Evolutionary conservation across 2,797 vertebrate species (phyloP).

Genomic region (Lemur catta): DNA sequence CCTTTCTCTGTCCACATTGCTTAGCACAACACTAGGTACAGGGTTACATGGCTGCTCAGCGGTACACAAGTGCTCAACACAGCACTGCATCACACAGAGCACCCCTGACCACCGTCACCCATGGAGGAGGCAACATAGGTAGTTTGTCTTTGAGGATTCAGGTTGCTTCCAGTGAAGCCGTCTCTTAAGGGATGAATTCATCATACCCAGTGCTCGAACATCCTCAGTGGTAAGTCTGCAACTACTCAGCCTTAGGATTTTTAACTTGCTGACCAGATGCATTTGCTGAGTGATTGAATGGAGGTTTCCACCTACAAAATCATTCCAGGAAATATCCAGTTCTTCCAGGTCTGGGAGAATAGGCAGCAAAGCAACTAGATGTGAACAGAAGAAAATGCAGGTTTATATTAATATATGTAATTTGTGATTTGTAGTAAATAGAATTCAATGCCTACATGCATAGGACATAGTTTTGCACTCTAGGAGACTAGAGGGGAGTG

Average conservation of each 20-base stretch:
- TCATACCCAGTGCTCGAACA: constrained; percentile 86
- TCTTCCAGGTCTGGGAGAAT: constrained; percentile 89
- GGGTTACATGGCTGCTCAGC: background rate
- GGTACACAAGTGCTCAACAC: background rate
- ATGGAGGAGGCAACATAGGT: background rate
- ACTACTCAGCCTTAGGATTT: constrained; percentile 87
- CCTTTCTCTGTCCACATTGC: background rate
- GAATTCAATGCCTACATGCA: background rate
- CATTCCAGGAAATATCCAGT: constrained; percentile 93
- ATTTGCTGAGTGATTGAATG: constrained; percentile 85
- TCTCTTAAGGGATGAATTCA: background rate
- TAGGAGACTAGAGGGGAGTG: background rate
- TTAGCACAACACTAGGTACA: background rate
- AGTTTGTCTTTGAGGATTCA: background rate
- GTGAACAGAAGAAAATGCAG: constrained; percentile 2
- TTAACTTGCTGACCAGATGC: constrained; percentile 84
- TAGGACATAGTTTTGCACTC: background rate
- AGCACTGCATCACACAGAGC: no score
- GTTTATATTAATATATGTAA: background rate
- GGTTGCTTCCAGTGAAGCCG: background rate
- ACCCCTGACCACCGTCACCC: fast-evolving
- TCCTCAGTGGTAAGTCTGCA: constrained; percentile 89
- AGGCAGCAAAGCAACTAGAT: constrained; percentile 85
- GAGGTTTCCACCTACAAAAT: constrained; percentile 88
- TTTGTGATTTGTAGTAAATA: background rate